phyloP scores from a whole-genome alignment of 2,113 vertebrate species.

The Tragelaphus buxtoni region DNA sequence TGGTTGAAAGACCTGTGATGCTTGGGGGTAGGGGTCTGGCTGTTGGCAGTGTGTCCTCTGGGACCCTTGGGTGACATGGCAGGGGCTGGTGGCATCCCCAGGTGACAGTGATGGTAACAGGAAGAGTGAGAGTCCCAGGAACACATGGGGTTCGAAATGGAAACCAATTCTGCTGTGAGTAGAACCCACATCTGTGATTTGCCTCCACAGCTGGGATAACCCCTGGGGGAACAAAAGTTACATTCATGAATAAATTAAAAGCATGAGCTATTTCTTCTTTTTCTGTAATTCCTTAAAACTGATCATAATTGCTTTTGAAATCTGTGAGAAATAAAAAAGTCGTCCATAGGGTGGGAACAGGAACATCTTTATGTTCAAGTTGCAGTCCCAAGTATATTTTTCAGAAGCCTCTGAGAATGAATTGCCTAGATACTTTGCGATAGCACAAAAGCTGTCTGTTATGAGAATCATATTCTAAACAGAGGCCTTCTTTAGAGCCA shows the following conservation, averaged over 20 bases:
- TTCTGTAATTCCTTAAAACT: neutral
- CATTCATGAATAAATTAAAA: neutral
- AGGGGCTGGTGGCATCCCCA: neutral
- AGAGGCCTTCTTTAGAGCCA: neutral
- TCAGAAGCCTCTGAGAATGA: neutral
- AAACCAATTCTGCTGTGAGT: neutral
- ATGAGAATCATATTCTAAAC: neutral
- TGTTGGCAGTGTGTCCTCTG: neutral
- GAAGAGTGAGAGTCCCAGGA: neutral
- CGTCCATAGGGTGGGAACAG: neutral
- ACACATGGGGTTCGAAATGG: neutral
- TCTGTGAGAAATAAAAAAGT: neutral
- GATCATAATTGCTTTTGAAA: neutral
- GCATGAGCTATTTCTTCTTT: neutral
- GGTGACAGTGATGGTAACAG: neutral
- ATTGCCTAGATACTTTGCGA: neutral
- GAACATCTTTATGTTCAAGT: slow-evolving; percentile 9
- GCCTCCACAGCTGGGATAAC: neutral
- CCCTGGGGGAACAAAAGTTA: neutral
- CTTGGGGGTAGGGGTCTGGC: too few species aligned
- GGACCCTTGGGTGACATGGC: neutral
- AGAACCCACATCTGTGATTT: neutral
- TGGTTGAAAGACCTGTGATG: neutral
- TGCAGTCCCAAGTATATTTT: neutral
- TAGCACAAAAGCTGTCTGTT: slow-evolving; percentile 14